Conservation (phyloP, 2,888 invertebrate species). For the Thera obeliscata region DNA sequence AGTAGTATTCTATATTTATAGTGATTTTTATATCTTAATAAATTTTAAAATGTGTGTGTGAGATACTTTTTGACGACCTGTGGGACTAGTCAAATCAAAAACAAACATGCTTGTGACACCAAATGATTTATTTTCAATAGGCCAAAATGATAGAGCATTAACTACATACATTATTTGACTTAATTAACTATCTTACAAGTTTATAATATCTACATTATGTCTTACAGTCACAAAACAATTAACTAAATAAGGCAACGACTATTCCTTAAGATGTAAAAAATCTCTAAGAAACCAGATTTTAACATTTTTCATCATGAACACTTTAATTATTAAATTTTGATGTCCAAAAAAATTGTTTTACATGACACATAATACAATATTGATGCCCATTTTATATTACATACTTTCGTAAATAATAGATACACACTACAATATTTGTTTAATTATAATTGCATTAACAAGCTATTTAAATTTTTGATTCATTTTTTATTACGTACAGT, state of each 20-base stretch:
- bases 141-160: constrained; percentile 83
- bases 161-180: constrained; percentile 79
- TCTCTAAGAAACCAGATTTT: constrained; percentile 47
- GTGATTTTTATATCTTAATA: too few species aligned
- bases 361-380: constrained; percentile 52
- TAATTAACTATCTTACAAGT: constrained; percentile 73
- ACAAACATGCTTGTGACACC: constrained; percentile 70
- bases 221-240: constrained; percentile 82
- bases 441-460: constrained; percentile 36
- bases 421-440: constrained; percentile 25
- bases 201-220: constrained; percentile 72
- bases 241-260: constrained; percentile 85
- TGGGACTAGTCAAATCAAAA: constrained; percentile 33
- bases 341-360: constrained; percentile 30
- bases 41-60: too few species aligned
- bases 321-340: constrained; percentile 24
- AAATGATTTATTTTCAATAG: constrained; percentile 83
- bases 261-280: constrained; percentile 77
- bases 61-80: background rate
- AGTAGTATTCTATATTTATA: too few species aligned
- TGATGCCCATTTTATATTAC: constrained; percentile 49
- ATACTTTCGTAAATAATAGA: constrained; percentile 49
- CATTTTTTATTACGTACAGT: background rate
- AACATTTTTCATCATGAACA: constrained; percentile 28
- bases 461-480: constrained; percentile 23